Base-by-base conservation (phyloP, 1,140 invertebrate species). In the Brachionus rubens region DNA sequence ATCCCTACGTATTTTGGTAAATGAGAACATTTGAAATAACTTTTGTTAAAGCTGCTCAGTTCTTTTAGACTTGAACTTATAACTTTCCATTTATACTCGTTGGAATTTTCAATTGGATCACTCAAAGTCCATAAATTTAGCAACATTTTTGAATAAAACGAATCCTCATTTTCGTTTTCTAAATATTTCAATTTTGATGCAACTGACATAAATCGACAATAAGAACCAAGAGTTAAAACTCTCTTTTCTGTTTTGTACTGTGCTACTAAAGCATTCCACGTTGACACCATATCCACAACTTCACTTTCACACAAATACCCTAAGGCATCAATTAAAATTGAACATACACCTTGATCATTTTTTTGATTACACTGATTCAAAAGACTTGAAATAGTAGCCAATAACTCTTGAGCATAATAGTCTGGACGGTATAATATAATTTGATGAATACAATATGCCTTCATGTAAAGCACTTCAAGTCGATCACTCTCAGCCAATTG, bases 261-360 rank as follows among this genome's bases (percentile, higher is more conserved):
- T 50, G 68, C 28, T 48, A 48, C 33, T 12, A 72, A 26, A 54
- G 68, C 68, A 30, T 24, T 72, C 68, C 68, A 72, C 16, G 68
- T 72, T n/a, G 68, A 72, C 28, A 40, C 24, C 68, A 72, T 72
- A 36, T 54, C 68, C 3, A 72, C 46, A 36, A 72, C 68, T 50
- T 72, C 68, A 40, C 12, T 50, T 19, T 72, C 68, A n/a, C 68
- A 72, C 28, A 72, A 54, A 50, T 50, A 48, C 10, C 19, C 47
- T 24, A 72, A 40, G 16, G 68, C 50, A 10, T 72, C 68, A 24
- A 72, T 14, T 24, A 72, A 21, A 30, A 72, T 30, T 19, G 68
- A 30, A 14, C 68, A 50, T 14, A 72, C 30, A 24, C 68, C 68
- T n/a, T 54, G 4, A 21, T 72, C 68, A 40, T 54, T 72, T 54